These are phyloP conservation scores for Oryzaephilus surinamensis DNA, from an alignment of 1,140 invertebrate species.

Conservation along the genomic window DNA sequence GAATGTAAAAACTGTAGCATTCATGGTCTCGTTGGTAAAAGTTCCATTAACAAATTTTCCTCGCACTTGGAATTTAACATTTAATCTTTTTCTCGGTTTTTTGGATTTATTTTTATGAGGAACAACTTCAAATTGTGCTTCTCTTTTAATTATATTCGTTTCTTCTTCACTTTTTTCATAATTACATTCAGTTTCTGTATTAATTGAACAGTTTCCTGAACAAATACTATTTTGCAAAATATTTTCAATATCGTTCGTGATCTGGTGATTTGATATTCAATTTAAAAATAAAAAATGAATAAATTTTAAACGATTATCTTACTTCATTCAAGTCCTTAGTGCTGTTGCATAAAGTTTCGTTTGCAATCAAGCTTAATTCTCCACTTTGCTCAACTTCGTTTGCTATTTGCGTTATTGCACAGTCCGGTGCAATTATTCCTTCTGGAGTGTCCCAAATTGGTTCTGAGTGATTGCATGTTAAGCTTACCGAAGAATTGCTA, in stretches of 20 bases:
- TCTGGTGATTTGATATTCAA: too few relatives aligned
- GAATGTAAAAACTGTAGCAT: slow-evolving; percentile 5
- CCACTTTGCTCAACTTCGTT: slow-evolving; percentile 21
- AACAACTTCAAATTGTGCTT: slow-evolving; percentile 10
- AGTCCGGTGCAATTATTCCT: slow-evolving; percentile 41
- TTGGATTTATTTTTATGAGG: neutral
- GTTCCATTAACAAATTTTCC: slow-evolving; percentile 13
- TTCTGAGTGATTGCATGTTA: slow-evolving; percentile 25
- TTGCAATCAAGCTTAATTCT: slow-evolving; percentile 15
- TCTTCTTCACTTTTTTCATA: slow-evolving; percentile 22
- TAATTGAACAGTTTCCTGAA: slow-evolving; percentile 18
- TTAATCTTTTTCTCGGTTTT: slow-evolving; percentile 18
- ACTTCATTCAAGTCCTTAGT: slow-evolving; percentile 17
- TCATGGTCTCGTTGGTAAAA: slow-evolving; percentile 3
- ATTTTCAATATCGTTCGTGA: slow-evolving; percentile 19
- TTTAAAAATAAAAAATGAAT: slow-evolving; percentile 12
- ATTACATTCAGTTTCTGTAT: slow-evolving; percentile 32
- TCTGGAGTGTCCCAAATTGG: slow-evolving; percentile 31
- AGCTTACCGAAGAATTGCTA: too few relatives aligned
- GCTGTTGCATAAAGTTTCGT: slow-evolving; percentile 17
- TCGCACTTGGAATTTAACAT: slow-evolving; percentile 24
- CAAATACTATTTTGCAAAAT: slow-evolving; percentile 17
- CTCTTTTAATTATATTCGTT: slow-evolving; percentile 22
- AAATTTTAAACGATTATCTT: slow-evolving; percentile 2
- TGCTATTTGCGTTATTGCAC: slow-evolving; percentile 33